Percentiles rank a stretch among this genome's conserved stretches.
Evolutionary conservation across 2,113 vertebrate species (phyloP).

Genomic region (Syrrhaptes paradoxus): DNA sequence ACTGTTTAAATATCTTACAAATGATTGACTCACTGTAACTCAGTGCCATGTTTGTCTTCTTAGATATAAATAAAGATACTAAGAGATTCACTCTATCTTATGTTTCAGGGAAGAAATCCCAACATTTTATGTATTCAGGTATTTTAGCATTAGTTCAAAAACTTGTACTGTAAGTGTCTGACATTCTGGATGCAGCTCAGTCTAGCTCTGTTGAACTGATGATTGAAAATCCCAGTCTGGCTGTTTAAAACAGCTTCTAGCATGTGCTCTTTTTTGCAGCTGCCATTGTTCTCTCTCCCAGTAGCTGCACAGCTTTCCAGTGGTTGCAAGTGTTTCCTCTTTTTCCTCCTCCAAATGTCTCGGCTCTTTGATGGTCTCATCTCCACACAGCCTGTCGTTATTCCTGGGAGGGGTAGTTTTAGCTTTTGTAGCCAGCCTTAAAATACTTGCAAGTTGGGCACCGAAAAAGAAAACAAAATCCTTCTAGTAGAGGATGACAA

Average conservation of each 20-base stretch:
- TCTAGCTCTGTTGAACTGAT: not conserved
- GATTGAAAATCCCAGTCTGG: not conserved
- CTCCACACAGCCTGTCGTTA: not conserved
- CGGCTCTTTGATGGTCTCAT: not conserved
- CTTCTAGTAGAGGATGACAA: not conserved
- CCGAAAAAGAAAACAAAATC: not conserved
- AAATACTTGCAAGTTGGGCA: not conserved
- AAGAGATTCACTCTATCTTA: not conserved
- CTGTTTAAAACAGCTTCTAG: not conserved
- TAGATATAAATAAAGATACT: not conserved
- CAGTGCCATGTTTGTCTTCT: not conserved
- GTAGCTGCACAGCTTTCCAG: not conserved
- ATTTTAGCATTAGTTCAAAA: not conserved
- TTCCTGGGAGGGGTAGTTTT: not conserved
- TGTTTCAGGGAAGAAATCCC: not conserved
- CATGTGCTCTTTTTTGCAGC: not conserved
- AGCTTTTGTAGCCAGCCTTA: not conserved
- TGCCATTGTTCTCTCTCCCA: not conserved
- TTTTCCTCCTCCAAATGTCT: not conserved
- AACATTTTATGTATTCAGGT: not conserved
- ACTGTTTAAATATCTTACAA: not conserved
- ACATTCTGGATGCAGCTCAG: not conserved
- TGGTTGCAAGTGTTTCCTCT: not conserved
- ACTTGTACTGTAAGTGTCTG: not conserved
- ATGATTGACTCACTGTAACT: not conserved